Conservation (phyloP, 2,797 vertebrate species). For the Hydrolagus colliei region DNA sequence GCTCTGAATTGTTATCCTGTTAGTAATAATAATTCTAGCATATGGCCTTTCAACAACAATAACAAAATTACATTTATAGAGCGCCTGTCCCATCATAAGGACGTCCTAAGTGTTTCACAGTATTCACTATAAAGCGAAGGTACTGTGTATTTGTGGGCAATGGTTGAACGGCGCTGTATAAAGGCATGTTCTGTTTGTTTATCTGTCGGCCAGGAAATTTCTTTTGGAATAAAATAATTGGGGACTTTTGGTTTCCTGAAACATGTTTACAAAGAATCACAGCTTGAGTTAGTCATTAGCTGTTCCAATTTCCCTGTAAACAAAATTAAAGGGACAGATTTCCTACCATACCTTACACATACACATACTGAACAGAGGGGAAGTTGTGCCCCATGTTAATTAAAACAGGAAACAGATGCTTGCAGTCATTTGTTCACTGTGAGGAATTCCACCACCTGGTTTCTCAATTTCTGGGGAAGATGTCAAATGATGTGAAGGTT, state of each 20-base stretch:
- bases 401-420: constrained; percentile 23
- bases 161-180: no score
- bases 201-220: no score
- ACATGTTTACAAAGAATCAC: constrained; percentile 22
- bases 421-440: background rate
- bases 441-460: background rate
- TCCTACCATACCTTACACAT: background rate
- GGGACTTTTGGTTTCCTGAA: background rate
- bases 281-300: constrained; percentile 17
- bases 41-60: no score
- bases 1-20: no score
- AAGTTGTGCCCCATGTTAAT: constrained; percentile 15
- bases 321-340: constrained; percentile 17
- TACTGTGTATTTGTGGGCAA: no score
- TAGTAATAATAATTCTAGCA: no score
- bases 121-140: no score
- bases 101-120: no score
- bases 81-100: no score
- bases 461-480: background rate
- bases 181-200: no score
- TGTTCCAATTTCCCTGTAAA: constrained; percentile 28
- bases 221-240: no score
- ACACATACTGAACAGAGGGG: background rate
- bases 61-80: no score
- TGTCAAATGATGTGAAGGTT: background rate